Conservation (phyloP, 2,797 vertebrate genomes). For the Acanthis flammea region DNA sequence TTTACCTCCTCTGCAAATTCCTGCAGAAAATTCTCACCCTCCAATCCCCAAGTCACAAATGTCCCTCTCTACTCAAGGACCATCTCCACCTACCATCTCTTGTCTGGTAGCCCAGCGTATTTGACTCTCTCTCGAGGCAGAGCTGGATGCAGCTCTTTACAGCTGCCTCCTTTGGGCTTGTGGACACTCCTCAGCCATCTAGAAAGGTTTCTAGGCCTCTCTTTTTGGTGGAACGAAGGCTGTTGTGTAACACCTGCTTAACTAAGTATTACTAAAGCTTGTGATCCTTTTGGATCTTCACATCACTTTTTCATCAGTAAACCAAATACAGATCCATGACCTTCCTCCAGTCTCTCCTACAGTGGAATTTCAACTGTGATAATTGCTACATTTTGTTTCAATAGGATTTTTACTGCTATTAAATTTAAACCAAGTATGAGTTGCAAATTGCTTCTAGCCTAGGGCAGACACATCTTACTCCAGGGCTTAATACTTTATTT, state of each 20-base stretch:
- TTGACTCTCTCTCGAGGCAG: not conserved
- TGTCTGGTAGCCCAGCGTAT: not conserved
- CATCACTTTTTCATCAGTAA: not conserved
- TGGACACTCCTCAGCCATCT: not conserved
- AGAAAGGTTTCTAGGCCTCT: not conserved
- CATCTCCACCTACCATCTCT: not conserved
- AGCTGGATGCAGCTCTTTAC: not conserved
- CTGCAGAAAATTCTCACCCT: not conserved
- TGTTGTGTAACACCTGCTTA: not conserved
- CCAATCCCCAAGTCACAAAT: not conserved
- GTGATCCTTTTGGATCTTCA: not conserved
- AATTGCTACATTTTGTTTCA: slow-evolving; percentile 44
- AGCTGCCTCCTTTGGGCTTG: not conserved
- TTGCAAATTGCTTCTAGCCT: slow-evolving; percentile 51
- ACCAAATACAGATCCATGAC: not conserved
- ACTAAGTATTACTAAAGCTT: not conserved
- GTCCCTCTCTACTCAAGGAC: not conserved
- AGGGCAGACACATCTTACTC: slow-evolving; percentile 44
- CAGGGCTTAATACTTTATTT: slow-evolving; percentile 47
- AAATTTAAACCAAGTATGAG: slow-evolving; percentile 49
- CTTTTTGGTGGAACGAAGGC: not conserved
- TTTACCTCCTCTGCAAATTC: not conserved
- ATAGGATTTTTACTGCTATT: slow-evolving; percentile 42
- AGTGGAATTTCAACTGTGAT: not conserved
- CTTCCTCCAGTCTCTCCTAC: not conserved